phyloP scores from a whole-genome alignment of 1,140 invertebrate genomes.

The Drosophila tristis region DNA sequence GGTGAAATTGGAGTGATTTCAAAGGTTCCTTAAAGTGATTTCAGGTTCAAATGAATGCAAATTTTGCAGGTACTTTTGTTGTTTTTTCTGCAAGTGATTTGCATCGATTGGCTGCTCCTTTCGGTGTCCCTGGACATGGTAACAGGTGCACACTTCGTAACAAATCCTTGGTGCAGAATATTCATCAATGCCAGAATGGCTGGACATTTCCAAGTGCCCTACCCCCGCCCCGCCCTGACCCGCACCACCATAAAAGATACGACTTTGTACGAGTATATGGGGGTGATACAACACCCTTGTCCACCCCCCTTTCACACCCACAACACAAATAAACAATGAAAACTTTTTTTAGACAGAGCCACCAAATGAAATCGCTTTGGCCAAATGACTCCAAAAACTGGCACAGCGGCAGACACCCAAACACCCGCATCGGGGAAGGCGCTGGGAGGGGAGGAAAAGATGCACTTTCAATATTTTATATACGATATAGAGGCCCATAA shows the following conservation, averaged over 20 bases:
- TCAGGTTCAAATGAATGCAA: too few relatives aligned
- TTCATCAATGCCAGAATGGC: conserved; percentile 59
- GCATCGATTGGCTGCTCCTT: too few relatives aligned
- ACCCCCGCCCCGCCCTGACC: rapidly evolving
- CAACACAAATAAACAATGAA: conserved; percentile 46
- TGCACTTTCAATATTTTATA: conserved; percentile 48
- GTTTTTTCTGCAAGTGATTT: too few relatives aligned
- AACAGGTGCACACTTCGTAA: conserved; percentile 44
- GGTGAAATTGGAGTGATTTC: too few relatives aligned
- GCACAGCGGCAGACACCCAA: conserved; percentile 24
- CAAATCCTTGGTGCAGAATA: conserved; percentile 43
- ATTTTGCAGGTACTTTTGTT: too few relatives aligned
- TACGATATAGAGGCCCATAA: conserved; percentile 6
- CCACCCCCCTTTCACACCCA: conserved; percentile 1
- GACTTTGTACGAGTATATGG: not conserved
- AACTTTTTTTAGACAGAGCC: conserved; percentile 48
- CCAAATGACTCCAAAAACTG: conserved; percentile 53
- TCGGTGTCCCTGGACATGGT: too few relatives aligned
- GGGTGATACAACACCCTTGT: not conserved
- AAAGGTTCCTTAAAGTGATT: too few relatives aligned
- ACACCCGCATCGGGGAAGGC: not conserved
- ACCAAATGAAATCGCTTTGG: conserved; percentile 57
- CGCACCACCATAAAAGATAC: too few relatives aligned
- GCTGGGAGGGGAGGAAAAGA: not conserved
- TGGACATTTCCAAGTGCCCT: conserved; percentile 18